Evolutionary conservation across 2,113 vertebrate genomes (phyloP), one percentile per base, ranked within the genome.

Genomic region (Seriola rivoliana): DNA sequence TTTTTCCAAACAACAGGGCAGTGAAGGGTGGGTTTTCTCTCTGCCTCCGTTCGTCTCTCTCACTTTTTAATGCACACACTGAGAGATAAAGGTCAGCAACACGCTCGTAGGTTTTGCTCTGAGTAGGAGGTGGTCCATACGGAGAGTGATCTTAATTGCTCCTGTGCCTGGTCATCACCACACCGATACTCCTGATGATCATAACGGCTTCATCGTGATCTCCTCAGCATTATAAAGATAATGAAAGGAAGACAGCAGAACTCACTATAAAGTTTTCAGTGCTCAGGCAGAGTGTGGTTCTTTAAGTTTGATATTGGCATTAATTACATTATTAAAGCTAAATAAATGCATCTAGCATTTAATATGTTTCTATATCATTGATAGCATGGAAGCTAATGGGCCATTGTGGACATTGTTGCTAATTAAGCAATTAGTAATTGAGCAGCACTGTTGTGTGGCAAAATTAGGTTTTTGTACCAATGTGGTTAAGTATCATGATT

Each of bases 91-190:
- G 69, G 85, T 84, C 77, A 81, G 19, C 63, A 42, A 8, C 10
- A 4, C 57, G 1, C 64, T 71, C 59, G 4, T 84, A 57, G 72
- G 71, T 73, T 82, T 44, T 72, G 25, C 38, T 12, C 36, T 0
- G 67, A 78, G 80, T 71, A 32, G 84, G 75, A 69, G 63, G 65
- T 29, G 32, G 59, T 78, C 78, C 64, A 58, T 65, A 54, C 0
- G 52, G 73, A 89, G 60, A 57, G 63, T 0, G 2, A 42, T 64
- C 52, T 78, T 86, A 82, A 90, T 88, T 83, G 67, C 76, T 71
- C n/a, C 14, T 68, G 64, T 1, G 58, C 57, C 48, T 52, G 48
- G 69, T 59, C 75, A 36, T 65, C 71, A 36, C 46, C 32, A 6
- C 36, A 9, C 52, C 12, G 16, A 74, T 64, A 32, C 83, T 55